Evolutionary conservation across 2,113 vertebrate species (phyloP), one percentile per base, ranked within the genome.

Genomic region (Centropus bengalensis): DNA sequence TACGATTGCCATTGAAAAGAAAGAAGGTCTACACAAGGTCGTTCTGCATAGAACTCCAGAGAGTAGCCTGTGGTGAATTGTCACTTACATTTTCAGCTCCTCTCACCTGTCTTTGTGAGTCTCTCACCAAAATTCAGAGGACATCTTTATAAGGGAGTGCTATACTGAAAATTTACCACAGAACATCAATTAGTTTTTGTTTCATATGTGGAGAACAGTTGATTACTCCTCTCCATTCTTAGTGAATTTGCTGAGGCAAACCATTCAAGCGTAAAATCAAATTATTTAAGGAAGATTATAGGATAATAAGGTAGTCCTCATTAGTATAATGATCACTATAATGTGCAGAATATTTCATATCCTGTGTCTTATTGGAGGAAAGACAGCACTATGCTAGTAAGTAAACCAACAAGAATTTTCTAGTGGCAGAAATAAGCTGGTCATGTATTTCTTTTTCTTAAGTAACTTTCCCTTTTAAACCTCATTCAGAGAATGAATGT

Each of bases 261-360:
- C n/a, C 66, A 92, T 64, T 42, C 77, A 94, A 89, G 28, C 80
- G 54, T 76, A 95, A 94, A 95, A 96, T 95, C 67, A 92, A 89
- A 92, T 94, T 94, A 91, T 88, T 94, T 96, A 92, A 88, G 82
- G 87, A 86, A 82, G 89, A 85, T 92, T 79, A 88, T 63, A 70
- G 23, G 78, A 70, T 77, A 96, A 94, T 89, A 62, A 89, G 62
- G 55, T 77, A 80, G 66, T 69, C 62, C 17, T 15, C 70, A 89
- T 94, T 91, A 87, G 26, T 91, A 74, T 60, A 91, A 67, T 86
- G 73, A 91, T 60, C 24, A 79, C 9, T 64, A 8, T 38, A 87
- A 91, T 70, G 70, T 76, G 59, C 55, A 82, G 36, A 88, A 91
- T 86, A 64, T 45, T 54, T 30, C 15, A 20, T 51, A 66, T 32